phyloP scores from a whole-genome alignment of 2,888 invertebrate species.

The Bellardia bayeri region DNA sequence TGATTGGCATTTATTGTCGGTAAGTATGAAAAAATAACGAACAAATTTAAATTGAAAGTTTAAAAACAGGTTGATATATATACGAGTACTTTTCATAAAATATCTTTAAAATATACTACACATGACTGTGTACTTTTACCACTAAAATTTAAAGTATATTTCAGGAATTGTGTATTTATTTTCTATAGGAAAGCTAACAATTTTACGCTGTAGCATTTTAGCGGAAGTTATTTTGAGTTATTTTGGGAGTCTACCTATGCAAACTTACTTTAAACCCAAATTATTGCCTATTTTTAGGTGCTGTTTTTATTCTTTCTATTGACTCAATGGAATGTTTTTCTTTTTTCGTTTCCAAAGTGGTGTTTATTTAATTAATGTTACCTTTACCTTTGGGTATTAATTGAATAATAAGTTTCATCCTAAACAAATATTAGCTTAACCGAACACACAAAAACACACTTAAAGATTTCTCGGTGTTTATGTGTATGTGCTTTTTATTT shows the following conservation, averaged over 20 bases:
- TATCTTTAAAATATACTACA: too few relatives aligned
- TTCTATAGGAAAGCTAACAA: not conserved
- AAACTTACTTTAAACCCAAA: not conserved
- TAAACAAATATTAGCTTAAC: slow-evolving; percentile 30
- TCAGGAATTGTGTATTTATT: not conserved
- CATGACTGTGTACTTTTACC: too few relatives aligned
- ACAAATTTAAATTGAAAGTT: not conserved
- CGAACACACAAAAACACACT: not conserved
- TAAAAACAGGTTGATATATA: not conserved
- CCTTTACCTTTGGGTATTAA: slow-evolving; percentile 7
- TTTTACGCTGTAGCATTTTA: not conserved
- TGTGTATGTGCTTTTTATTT: slow-evolving; percentile 24
- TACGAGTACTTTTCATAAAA: not conserved
- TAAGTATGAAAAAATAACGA: slow-evolving; percentile 79
- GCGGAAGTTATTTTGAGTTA: too few relatives aligned
- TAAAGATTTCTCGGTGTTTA: not conserved
- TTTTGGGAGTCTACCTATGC: too few relatives aligned
- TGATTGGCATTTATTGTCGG: slow-evolving; percentile 96
- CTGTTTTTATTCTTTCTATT: not conserved
- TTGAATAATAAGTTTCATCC: slow-evolving; percentile 30
- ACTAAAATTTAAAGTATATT: too few relatives aligned
- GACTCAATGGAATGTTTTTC: not conserved
- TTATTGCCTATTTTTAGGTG: slow-evolving; percentile 24
- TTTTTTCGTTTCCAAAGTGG: not conserved
- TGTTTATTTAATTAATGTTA: slow-evolving; percentile 22